Percentiles rank a stretch among this genome's conserved stretches.
These are phyloP conservation scores for Muricea muricata DNA, from an alignment of 92 coral and sea anemone species.

Conservation along the genomic window DNA sequence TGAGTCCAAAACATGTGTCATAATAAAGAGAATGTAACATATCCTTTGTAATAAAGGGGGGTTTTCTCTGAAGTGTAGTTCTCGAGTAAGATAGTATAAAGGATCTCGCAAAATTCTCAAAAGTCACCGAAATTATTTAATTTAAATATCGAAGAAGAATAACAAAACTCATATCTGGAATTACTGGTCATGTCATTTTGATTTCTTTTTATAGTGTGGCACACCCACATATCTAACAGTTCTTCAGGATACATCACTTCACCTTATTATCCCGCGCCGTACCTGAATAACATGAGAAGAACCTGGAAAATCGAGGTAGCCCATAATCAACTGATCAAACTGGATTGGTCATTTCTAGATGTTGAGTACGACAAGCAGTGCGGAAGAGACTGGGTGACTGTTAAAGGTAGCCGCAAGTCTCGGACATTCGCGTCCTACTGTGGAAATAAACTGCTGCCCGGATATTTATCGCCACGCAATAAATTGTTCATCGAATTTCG, in stretches of 20 bases:
- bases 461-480: slow-evolving; percentile 61
- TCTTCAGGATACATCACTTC: slow-evolving; percentile 64
- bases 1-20: too few species aligned
- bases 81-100: neutral
- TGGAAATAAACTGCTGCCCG: slow-evolving; percentile 59
- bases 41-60: neutral
- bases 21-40: neutral
- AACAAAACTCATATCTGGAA: too few species aligned
- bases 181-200: neutral
- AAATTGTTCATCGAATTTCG: slow-evolving; percentile 61
- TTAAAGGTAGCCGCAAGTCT: slow-evolving; percentile 54
- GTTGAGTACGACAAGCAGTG: slow-evolving; percentile 58
- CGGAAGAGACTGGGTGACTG: slow-evolving; percentile 60
- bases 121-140: too few species aligned
- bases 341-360: slow-evolving; percentile 53
- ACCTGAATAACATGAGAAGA: slow-evolving; percentile 57
- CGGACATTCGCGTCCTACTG: slow-evolving; percentile 60
- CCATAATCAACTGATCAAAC: slow-evolving; percentile 54
- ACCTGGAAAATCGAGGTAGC: slow-evolving; percentile 65
- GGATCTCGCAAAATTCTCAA: too few species aligned
- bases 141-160: too few species aligned
- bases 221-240: neutral
- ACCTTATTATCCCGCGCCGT: slow-evolving; percentile 76
- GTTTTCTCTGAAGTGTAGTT: neutral
- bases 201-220: neutral